Base-by-base conservation (phyloP, 2,797 vertebrate species). In the Diceros bicornis region DNA sequence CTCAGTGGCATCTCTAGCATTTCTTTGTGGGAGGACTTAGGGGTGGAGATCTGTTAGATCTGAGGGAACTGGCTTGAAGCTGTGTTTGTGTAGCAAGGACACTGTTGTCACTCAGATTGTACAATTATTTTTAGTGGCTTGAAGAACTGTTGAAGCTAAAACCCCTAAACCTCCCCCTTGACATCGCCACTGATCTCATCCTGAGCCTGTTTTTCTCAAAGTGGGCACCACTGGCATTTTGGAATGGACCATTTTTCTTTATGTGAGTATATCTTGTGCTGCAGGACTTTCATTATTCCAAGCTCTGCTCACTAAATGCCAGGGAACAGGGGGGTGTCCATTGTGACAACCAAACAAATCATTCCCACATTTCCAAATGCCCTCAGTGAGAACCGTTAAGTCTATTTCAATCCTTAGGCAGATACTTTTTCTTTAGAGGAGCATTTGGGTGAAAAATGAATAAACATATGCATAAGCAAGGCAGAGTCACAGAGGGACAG, bases 361-460 rank as follows among this genome's bases (percentile, higher is more conserved):
- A 52, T 37, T n/a, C 8, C 34, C 8, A 7, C 69, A 55, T 50
- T 93, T 96, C 59, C 78, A 84, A 8, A 32, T 69, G 81, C 18
- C 16, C 37, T 87, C 4, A 0, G 17, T 94, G n/a, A 95, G 72
- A 90, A 74, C 13, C 18, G 17, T 47, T 62, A 57, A 47, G 11
- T 91, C 41, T 74, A 16, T 82, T 83, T 89, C 23, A 78, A 9
- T 85, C n/a, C 52, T 78, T 71, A 82, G 20, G 47, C 55, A 77
- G 37, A 75, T 59, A 57, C 23, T 83, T 50, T 78, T 89, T 91
- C 64, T 71, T 68, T 23, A 77, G 59, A 81, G 41, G n/a, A 68
- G 14, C 55, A 59, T 66, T 91, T 96, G 34, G 74, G 66, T 92
- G n/a, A 94, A 81, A 90, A 74, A 74, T 23, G 13, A 75, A 71